Percentiles rank a stretch among this genome's conserved stretches.
These are phyloP conservation scores for Myopa tessellatipennis DNA, from an alignment of 2,888 invertebrate genomes.

Conservation along the genomic window DNA sequence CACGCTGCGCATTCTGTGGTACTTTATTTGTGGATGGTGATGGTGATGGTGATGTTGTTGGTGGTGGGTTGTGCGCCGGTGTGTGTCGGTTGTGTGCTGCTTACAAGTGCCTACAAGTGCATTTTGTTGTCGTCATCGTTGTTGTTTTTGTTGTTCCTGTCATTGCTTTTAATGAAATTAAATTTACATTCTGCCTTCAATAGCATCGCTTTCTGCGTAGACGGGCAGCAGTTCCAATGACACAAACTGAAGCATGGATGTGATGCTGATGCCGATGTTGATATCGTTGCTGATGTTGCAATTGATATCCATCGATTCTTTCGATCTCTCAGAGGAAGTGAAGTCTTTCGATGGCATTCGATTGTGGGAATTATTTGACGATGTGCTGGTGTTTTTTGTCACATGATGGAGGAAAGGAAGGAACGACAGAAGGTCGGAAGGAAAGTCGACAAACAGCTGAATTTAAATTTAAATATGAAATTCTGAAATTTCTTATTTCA, in stretches of 20 bases:
- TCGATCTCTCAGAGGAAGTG: neutral
- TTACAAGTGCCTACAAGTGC: conserved; percentile 33
- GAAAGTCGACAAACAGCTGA: too few relatives aligned
- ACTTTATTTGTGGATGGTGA: neutral
- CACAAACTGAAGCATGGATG: conserved; percentile 17
- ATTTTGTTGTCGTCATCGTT: conserved; percentile 35
- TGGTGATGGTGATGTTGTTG: neutral
- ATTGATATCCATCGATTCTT: conserved; percentile 30
- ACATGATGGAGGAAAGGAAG: too few relatives aligned
- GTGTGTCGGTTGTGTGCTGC: conserved; percentile 42
- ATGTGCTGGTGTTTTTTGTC: too few relatives aligned
- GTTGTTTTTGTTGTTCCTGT: conserved; percentile 42
- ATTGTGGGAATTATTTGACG: too few relatives aligned
- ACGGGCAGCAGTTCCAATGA: conserved; percentile 12
- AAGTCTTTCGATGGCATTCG: neutral
- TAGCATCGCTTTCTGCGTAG: neutral
- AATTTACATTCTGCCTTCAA: conserved; percentile 34
- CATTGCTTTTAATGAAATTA: conserved; percentile 48
- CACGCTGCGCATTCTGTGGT: conserved; percentile 14
- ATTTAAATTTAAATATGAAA: too few relatives aligned
- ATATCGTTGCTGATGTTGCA: neutral
- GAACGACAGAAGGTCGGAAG: too few relatives aligned
- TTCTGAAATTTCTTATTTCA: too few relatives aligned
- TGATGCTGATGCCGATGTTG: neutral
- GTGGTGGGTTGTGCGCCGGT: conserved; percentile 26